Conservation (phyloP, 2,797 vertebrate genomes). For the Sebastes aleutianus region DNA sequence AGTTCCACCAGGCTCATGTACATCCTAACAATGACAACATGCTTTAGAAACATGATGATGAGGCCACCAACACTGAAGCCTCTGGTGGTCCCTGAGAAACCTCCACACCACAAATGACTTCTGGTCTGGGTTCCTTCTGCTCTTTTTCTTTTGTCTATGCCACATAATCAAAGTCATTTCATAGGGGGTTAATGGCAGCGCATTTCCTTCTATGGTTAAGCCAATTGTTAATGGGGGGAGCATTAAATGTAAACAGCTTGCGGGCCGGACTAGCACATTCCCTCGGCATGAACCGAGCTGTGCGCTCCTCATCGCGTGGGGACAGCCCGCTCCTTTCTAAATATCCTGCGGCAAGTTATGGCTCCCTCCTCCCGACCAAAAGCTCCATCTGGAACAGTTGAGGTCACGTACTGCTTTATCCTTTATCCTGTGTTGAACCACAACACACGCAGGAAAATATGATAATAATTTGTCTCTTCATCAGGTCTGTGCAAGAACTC, state of each 20-base stretch:
- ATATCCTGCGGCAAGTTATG: constrained; percentile 57
- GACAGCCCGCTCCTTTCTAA: constrained; percentile 57
- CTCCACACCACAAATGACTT: constrained; percentile 37
- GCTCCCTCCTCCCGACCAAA: constrained; percentile 52
- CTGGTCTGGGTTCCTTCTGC: constrained; percentile 6
- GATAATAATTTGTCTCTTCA: constrained; percentile 16
- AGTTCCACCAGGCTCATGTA: constrained; percentile 20
- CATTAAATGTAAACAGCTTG: constrained; percentile 72
- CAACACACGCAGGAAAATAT: constrained; percentile 24
- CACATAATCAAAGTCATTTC: constrained; percentile 60
- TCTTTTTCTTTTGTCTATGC: constrained; percentile 12
- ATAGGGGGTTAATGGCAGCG: constrained; percentile 37
- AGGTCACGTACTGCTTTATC: constrained; percentile 53
- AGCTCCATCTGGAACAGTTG: constrained; percentile 72
- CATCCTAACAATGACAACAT: constrained; percentile 18
- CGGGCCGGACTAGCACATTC: constrained; percentile 67
- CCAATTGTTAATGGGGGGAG: constrained; percentile 62
- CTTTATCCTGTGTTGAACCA: constrained; percentile 63
- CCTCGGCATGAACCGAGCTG: constrained; percentile 58
- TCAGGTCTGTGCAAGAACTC: constrained; percentile 11
- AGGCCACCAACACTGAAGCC: constrained; percentile 46
- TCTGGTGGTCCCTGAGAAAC: constrained; percentile 34
- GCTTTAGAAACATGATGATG: background rate
- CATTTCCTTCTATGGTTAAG: constrained; percentile 61
- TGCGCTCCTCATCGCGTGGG: constrained; percentile 54